Conservation (phyloP, 1,140 invertebrate genomes). For the Drosophila ananassae region DNA sequence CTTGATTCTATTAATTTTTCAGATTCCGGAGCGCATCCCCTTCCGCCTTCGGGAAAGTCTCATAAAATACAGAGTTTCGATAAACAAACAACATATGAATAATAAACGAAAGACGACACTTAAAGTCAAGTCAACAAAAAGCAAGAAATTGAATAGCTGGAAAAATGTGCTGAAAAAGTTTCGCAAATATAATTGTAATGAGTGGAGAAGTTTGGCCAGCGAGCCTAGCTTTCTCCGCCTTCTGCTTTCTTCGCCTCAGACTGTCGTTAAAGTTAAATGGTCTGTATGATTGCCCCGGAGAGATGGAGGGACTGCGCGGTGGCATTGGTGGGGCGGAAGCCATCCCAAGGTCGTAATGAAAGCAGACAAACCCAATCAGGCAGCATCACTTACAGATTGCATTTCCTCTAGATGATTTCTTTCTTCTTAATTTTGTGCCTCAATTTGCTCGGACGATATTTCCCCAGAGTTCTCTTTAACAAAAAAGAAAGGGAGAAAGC, state of each 20-base stretch:
- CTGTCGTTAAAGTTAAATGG: conserved; percentile 66
- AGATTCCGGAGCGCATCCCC: neutral
- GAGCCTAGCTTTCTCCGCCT: conserved; percentile 21
- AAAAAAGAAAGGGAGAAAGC: neutral
- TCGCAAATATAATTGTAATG: conserved; percentile 51
- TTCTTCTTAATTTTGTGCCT: conserved; percentile 37
- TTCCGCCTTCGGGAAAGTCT: neutral
- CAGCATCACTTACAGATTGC: conserved; percentile 61
- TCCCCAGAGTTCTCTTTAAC: conserved; percentile 8
- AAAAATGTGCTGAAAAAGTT: conserved; percentile 11
- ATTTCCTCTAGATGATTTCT: conserved; percentile 43
- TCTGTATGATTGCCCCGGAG: conserved; percentile 51
- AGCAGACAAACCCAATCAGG: conserved; percentile 56
- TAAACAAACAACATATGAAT: conserved; percentile 47
- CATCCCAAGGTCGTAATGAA: conserved; percentile 51
- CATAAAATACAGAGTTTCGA: conserved; percentile 18
- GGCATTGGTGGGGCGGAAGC: neutral
- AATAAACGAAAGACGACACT: conserved; percentile 14
- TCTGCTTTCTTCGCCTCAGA: conserved; percentile 8
- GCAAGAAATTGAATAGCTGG: conserved; percentile 17
- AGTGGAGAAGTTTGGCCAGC: conserved; percentile 32
- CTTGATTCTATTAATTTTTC: conserved; percentile 24
- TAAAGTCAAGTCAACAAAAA: neutral
- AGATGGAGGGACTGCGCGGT: neutral
- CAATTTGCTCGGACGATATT: neutral